Base-by-base conservation (phyloP, 2,797 vertebrate species). In the Adelosebastes latens region DNA sequence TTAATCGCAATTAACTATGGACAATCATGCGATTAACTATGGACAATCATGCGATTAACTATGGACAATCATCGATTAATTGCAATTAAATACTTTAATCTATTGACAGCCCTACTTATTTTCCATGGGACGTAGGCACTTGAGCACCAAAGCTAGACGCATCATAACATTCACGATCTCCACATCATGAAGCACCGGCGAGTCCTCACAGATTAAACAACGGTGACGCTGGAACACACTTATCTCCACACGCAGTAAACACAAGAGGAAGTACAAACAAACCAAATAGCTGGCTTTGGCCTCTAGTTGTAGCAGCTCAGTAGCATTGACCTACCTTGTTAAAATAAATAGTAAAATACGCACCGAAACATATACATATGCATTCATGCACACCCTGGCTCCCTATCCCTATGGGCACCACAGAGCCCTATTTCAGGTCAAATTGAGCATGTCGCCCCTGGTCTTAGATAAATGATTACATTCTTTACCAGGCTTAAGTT, bases 391-490 rank as follows among this genome's bases (percentile, higher is more conserved):
- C 83, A 82, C 69, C 63, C 60, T 62, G 29, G 65, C 82, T 80
- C 79, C 68, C 60, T 62, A 72, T 89, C 86, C 85, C 92, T 74
- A 64, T 79, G 81, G 88, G 84, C 81, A 91, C 72, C 86, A 87
- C 83, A 84, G 75, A 86, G 83, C 60, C 87, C 87, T 90, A 89
- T 92, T 95, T 93, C 88, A 94, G 85, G 89, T 88, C 83, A 94
- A 95, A 95, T 94, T 92, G 91, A 94, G 90, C 94, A 85, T 93
- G 89, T 90, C 81, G 70, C 89, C 89, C 74, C 75, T 81, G 89
- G 87, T 93, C 92, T 94, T 92, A 92, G 89, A 96, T 92, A 95
- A 95, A 96, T 92, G 89, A 92, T 94, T 94, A 89, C 90, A 94
- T 94, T 95, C 91, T 93, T 94, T 82, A 91, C 87, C 71, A 82